Percentiles rank a stretch among this genome's conserved stretches.
phyloP scores from a whole-genome alignment of 2,113 vertebrate genomes.

The Eptatretus burgeri region DNA sequence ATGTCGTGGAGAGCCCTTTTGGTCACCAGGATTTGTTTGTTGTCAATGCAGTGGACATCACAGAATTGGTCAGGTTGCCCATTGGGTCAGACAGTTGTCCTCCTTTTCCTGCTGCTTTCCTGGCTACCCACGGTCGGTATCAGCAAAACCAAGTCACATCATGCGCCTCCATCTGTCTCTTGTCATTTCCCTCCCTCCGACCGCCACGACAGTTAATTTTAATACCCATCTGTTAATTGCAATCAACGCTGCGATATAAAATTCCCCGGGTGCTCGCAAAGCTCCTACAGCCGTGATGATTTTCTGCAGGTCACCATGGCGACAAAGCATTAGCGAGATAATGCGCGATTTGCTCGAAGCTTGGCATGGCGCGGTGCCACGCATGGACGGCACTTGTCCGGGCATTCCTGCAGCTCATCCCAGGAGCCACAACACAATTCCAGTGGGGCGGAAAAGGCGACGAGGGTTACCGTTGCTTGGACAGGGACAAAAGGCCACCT shows the following conservation, averaged over 20 bases:
- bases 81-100: too few relatives aligned
- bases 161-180: constrained; percentile 4
- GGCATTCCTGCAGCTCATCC: too few relatives aligned
- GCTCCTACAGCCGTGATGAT: constrained; percentile 3
- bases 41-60: too few relatives aligned
- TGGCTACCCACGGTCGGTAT: background rate
- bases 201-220: constrained; percentile 5
- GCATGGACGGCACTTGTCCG: background rate
- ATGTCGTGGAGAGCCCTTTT: too few relatives aligned
- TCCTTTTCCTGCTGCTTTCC: too few relatives aligned
- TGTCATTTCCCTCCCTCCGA: constrained; percentile 4
- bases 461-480: too few relatives aligned
- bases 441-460: too few relatives aligned
- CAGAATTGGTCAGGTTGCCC: too few relatives aligned
- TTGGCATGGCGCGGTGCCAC: background rate
- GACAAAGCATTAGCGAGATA: constrained; percentile 6
- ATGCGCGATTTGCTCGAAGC: background rate
- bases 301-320: constrained; percentile 6
- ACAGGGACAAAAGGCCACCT: too few relatives aligned
- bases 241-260: constrained; percentile 4
- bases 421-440: too few relatives aligned
- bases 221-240: constrained; percentile 7
- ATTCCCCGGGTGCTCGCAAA: constrained; percentile 5
- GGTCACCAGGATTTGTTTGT: too few relatives aligned
- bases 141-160: background rate